A percentile compares a stretch with the other conserved stretches of the same genome.
These are phyloP conservation scores for Watsonalla binaria DNA, from an alignment of 2,888 invertebrate species.

Conservation along the genomic window DNA sequence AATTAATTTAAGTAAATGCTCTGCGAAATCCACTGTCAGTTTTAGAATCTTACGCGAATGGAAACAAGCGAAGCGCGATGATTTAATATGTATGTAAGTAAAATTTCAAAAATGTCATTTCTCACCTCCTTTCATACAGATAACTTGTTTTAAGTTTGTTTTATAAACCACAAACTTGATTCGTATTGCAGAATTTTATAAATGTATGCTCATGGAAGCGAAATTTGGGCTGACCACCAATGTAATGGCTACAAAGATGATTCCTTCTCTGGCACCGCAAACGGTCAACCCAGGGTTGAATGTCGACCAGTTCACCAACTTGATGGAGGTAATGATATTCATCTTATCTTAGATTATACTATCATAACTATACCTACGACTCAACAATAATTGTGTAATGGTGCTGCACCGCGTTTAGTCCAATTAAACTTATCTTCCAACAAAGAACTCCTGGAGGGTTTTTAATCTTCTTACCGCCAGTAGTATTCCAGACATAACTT, in stretches of 20 bases:
- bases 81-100: too few relatives aligned
- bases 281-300: slow-evolving; percentile 87
- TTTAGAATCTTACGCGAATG: slow-evolving; percentile 4
- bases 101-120: too few relatives aligned
- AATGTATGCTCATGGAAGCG: slow-evolving; percentile 92
- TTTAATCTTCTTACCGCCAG: too few relatives aligned
- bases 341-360: neutral
- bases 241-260: slow-evolving; percentile 94
- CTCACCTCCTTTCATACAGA: too few relatives aligned
- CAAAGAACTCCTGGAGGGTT: too few relatives aligned
- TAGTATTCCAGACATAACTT: too few relatives aligned
- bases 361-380: too few relatives aligned
- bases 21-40: slow-evolving; percentile 5
- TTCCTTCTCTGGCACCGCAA: slow-evolving; percentile 95
- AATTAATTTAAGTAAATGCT: slow-evolving; percentile 4
- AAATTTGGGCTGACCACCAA: slow-evolving; percentile 93
- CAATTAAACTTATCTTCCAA: too few relatives aligned
- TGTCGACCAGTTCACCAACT: slow-evolving; percentile 54
- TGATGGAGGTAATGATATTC: slow-evolving; percentile 55
- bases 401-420: too few relatives aligned
- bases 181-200: slow-evolving; percentile 89
- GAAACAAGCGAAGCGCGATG: neutral
- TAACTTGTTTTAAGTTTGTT: neutral
- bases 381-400: too few relatives aligned
- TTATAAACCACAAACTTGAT: slow-evolving; percentile 8